These are phyloP conservation scores for Prosopocoilus inquinatus DNA, from an alignment of 2,888 invertebrate genomes.

Conservation along the genomic window DNA sequence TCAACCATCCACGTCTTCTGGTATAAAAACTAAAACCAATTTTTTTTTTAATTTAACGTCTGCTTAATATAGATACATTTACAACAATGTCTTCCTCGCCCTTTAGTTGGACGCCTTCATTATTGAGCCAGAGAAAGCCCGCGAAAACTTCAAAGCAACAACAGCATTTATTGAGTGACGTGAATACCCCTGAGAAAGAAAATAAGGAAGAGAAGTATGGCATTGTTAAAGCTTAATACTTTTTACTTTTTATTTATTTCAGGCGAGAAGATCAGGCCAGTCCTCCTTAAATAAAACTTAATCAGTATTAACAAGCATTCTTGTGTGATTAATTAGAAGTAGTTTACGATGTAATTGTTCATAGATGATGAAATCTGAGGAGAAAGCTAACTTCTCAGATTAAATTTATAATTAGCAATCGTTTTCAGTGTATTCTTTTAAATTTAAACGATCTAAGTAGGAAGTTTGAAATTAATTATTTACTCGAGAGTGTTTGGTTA, in stretches of 20 bases:
- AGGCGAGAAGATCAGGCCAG: neutral
- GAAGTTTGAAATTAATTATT: no score
- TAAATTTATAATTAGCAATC: no score
- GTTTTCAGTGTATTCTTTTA: no score
- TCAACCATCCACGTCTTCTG: conserved; percentile 29
- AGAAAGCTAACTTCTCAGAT: no score
- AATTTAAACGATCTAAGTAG: no score
- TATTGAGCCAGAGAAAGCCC: conserved; percentile 38
- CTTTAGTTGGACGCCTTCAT: conserved; percentile 49
- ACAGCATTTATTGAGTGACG: conserved; percentile 31
- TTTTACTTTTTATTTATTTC: neutral
- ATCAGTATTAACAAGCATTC: neutral
- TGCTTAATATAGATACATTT: conserved; percentile 10
- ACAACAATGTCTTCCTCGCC: conserved; percentile 26
- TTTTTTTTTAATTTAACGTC: conserved; percentile 1
- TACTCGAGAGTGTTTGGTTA: no score
- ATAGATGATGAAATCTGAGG: no score
- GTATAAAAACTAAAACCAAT: conserved; percentile 19
- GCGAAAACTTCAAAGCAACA: conserved; percentile 32
- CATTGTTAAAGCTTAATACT: neutral
- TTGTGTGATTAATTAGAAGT: no score
- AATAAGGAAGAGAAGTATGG: conserved; percentile 25
- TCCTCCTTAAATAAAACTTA: no score
- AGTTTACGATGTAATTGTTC: no score
- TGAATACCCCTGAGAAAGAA: conserved; percentile 44